Conservation (phyloP, 92 coral and sea anemone species). For the Plumapathes pennacea region DNA sequence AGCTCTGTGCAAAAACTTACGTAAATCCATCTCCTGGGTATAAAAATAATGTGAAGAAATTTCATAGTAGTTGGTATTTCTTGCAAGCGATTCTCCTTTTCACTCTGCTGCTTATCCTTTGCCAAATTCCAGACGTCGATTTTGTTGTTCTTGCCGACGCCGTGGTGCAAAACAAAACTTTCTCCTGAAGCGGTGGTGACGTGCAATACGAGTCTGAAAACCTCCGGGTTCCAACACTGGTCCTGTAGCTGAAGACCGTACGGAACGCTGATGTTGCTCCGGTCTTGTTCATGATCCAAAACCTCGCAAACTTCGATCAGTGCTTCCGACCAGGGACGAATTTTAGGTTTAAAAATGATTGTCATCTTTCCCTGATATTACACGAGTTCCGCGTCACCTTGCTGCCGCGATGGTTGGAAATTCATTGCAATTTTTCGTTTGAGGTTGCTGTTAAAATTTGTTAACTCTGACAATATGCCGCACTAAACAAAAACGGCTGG, state of each 20-base stretch:
- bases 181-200: constrained; percentile 47
- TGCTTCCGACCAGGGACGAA: constrained; percentile 64
- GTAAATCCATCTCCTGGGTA: constrained; percentile 74
- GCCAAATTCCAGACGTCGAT: constrained; percentile 82
- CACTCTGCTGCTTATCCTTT: constrained; percentile 40
- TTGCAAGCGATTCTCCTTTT: constrained; percentile 35
- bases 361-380: no score
- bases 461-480: no score
- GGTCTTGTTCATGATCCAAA: constrained; percentile 31
- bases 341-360: constrained; percentile 51
- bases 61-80: constrained; percentile 45
- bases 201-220: constrained; percentile 50
- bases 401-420: no score
- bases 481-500: no score
- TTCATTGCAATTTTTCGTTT: no score
- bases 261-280: constrained; percentile 43
- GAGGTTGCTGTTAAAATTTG: no score
- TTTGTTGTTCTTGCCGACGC: constrained; percentile 80
- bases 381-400: no score
- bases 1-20: constrained; percentile 69
- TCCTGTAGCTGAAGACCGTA: constrained; percentile 78
- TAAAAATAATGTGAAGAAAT: constrained; percentile 63
- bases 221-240: constrained; percentile 66
- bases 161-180: constrained; percentile 86
- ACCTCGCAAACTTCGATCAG: constrained; percentile 35